Evolutionary conservation across 1,140 invertebrate species (phyloP).

Genomic region (Zaprionus nigranus): DNA sequence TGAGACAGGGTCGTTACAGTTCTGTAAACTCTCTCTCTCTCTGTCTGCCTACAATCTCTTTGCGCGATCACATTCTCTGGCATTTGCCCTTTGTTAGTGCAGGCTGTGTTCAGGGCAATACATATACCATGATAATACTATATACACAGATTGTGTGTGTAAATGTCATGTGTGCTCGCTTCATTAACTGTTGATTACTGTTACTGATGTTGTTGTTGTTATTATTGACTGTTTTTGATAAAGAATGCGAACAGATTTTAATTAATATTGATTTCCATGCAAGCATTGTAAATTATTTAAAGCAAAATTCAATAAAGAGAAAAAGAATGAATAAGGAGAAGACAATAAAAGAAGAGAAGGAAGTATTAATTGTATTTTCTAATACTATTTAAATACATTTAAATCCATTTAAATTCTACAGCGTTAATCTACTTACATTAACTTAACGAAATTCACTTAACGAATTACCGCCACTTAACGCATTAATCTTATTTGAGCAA

Average conservation of each 20-base stretch:
- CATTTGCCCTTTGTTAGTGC: constrained; percentile 17
- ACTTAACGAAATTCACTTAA: constrained; percentile 27
- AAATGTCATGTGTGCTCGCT: constrained; percentile 66
- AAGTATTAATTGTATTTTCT: too few relatives aligned
- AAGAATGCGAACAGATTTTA: constrained; percentile 38
- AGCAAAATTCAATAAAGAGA: not conserved
- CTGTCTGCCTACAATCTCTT: not conserved
- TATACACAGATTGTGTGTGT: constrained; percentile 23
- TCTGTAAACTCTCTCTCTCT: constrained; percentile 21
- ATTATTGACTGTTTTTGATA: constrained; percentile 30
- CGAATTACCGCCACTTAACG: constrained; percentile 23
- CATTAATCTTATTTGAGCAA: constrained; percentile 64
- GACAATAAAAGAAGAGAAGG: too few relatives aligned
- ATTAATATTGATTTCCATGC: constrained; percentile 66
- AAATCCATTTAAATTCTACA: not conserved
- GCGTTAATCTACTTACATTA: not conserved
- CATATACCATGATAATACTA: constrained; percentile 2
- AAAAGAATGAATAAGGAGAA: not conserved
- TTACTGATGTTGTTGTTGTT: constrained; percentile 10
- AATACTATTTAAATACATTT: too few relatives aligned
- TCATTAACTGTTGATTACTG: constrained; percentile 67
- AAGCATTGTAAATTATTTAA: not conserved
- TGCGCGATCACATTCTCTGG: not conserved
- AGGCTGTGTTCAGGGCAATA: not conserved
- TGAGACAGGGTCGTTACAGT: constrained; percentile 45